These are phyloP conservation scores for Daktulosphaira vitifoliae DNA, from an alignment of 1,140 invertebrate genomes.

Conservation along the genomic window DNA sequence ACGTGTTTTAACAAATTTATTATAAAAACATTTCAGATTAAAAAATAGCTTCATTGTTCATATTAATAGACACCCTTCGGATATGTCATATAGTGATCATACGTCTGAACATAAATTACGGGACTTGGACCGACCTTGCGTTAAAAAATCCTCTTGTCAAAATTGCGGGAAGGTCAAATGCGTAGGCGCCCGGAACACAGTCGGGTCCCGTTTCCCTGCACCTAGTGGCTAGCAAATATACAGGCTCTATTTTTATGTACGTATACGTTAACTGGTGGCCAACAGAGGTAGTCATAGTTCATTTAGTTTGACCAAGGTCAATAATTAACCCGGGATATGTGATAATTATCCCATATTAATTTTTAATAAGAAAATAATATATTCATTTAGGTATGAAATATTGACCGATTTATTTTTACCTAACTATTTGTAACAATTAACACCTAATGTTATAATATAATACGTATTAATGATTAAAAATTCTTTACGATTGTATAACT, in stretches of 20 bases:
- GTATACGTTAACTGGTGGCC: not conserved
- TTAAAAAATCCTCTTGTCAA: slow-evolving; percentile 4
- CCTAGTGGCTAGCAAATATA: not conserved
- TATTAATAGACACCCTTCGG: slow-evolving; percentile 20
- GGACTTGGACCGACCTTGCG: not conserved
- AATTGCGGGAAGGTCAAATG: slow-evolving; percentile 12
- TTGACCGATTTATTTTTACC: too few species aligned
- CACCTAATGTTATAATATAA: too few species aligned
- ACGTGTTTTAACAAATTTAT: too few species aligned
- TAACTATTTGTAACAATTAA: too few species aligned
- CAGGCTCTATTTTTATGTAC: slow-evolving; percentile 20
- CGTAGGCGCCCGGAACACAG: slow-evolving; percentile 19
- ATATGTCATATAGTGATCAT: not conserved
- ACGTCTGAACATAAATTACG: slow-evolving; percentile 16
- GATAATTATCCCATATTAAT: too few species aligned
- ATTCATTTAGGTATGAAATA: too few species aligned
- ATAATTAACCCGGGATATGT: not conserved
- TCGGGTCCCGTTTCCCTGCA: slow-evolving; percentile 8
- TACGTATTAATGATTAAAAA: too few species aligned
- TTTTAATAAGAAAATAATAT: too few species aligned
- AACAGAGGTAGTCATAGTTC: not conserved
- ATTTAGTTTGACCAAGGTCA: slow-evolving; percentile 26
- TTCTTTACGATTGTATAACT: too few species aligned
- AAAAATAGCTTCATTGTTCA: not conserved
- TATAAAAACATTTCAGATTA: too few species aligned